phyloP scores from a whole-genome alignment of 2,888 invertebrate genomes.

The Podotricha telesiphe region DNA sequence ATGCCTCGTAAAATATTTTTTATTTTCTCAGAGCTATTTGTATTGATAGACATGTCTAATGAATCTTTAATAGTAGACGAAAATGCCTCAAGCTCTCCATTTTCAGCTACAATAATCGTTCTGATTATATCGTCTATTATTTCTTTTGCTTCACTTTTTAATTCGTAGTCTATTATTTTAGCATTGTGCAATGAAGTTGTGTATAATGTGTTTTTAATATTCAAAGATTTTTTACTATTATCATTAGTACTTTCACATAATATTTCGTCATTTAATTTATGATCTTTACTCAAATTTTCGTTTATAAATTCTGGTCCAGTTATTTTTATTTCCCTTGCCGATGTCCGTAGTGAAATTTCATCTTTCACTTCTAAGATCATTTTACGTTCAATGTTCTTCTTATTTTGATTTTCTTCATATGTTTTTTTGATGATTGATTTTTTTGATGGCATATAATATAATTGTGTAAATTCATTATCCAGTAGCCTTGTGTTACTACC shows the following conservation, averaged over 20 bases:
- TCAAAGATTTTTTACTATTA: not conserved
- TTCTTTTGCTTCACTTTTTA: not conserved
- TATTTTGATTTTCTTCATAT: not conserved
- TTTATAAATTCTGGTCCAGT: not conserved
- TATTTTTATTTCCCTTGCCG: not conserved
- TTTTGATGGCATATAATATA: conserved; percentile 57
- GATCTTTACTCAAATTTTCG: not conserved
- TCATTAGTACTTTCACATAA: not conserved
- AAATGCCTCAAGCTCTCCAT: not conserved
- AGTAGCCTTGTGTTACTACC: conserved; percentile 27
- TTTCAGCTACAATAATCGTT: not conserved
- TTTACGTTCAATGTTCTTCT: not conserved
- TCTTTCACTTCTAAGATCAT: not conserved
- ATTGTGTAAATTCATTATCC: conserved; percentile 40
- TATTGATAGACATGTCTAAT: not conserved
- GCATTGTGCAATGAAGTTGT: too few relatives aligned
- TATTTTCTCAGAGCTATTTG: not conserved
- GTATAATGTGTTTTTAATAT: not conserved
- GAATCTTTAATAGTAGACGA: not conserved
- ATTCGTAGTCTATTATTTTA: not conserved
- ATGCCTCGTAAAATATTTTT: not conserved
- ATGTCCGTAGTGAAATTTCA: not conserved
- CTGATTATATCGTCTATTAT: not conserved
- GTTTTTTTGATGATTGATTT: conserved; percentile 35
- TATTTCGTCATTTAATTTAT: not conserved